Base-by-base conservation (phyloP, 2,888 invertebrate species). In the Neoaliturus tenellus region DNA sequence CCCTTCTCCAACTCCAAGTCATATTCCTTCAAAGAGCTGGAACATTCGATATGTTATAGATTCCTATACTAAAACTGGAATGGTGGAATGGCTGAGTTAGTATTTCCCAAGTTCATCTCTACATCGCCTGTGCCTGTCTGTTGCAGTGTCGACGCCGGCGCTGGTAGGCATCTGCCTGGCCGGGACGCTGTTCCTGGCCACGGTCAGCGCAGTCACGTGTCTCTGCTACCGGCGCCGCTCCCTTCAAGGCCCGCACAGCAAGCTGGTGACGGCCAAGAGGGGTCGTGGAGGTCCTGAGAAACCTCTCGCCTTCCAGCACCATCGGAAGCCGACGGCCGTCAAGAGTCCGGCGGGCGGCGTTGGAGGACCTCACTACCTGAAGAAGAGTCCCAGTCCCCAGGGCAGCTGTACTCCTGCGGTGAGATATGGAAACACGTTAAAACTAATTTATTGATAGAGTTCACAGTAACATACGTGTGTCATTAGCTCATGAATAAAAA, bases 321-420 rank as follows among this genome's bases (percentile, higher is more conserved):
- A 95, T 0, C 95, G 95, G 0, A 93, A 95, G 0, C 93, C 95
- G 86, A 95, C 96, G 0, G 96, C 96, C 0, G 97, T 98, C 82
- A 95, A 96, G 87, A 97, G 96, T 85, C 97, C 97, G 0, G 96
- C 95, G 81, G 96, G 95, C 17, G 94, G 94, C 86, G 94, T 95
- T 35, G 87, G 88, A 6, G 89, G 89, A n/a, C 92, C 93, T 33
- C 97, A 97, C 90, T 97, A 97, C 91, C 91, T 98, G 90, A 97
- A 97, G 92, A 98, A 98, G 91, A 97, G 96, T n/a, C 97, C 98
- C 0, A 97, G 97, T 85, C 97, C 98, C 0, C 97, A 97, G 93
- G 94, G 87, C 91, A 91, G 86, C 41, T 92, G 93, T 85, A 93
- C 93, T 5, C 93, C 93, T 0, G 93, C 91, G 85, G 91, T 92